Percentiles rank a stretch among this genome's conserved stretches.
These are phyloP conservation scores for Phyllotreta striolata DNA, from an alignment of 2,888 invertebrate species.

Conservation along the genomic window DNA sequence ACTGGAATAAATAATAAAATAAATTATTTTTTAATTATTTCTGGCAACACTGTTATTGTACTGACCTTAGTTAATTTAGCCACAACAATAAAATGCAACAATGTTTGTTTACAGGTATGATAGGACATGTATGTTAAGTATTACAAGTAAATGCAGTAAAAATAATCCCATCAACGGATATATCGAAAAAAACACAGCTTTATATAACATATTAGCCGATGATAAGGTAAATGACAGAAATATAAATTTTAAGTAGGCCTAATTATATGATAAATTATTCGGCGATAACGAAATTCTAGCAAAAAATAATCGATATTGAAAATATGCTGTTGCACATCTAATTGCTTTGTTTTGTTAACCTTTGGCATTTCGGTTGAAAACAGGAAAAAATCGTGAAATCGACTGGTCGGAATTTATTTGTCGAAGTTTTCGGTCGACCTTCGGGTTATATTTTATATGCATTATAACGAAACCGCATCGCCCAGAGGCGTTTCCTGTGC, in stretches of 20 bases:
- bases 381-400: slow-evolving; percentile 32
- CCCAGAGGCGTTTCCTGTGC: slow-evolving; percentile 8
- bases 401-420: slow-evolving; percentile 24
- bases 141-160: background rate
- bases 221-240: slow-evolving; percentile 9
- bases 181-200: background rate
- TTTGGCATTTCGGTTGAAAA: slow-evolving; percentile 32
- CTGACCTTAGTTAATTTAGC: too few species aligned
- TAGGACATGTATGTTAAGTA: background rate
- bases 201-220: slow-evolving; percentile 3
- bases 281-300: slow-evolving; percentile 27
- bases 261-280: slow-evolving; percentile 30
- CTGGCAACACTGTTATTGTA: too few species aligned
- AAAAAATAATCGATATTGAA: slow-evolving; percentile 17
- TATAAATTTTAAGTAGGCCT: slow-evolving; percentile 26
- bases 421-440: slow-evolving; percentile 23
- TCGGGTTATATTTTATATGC: slow-evolving; percentile 17
- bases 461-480: slow-evolving; percentile 3
- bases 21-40: too few species aligned
- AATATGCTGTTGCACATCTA: slow-evolving; percentile 32
- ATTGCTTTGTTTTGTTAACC: slow-evolving; percentile 32
- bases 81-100: too few species aligned
- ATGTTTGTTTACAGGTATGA: too few species aligned
- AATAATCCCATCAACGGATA: background rate
- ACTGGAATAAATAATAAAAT: too few species aligned